Base-by-base conservation (phyloP, 2,113 vertebrate genomes). In the Paradisaea rubra region DNA sequence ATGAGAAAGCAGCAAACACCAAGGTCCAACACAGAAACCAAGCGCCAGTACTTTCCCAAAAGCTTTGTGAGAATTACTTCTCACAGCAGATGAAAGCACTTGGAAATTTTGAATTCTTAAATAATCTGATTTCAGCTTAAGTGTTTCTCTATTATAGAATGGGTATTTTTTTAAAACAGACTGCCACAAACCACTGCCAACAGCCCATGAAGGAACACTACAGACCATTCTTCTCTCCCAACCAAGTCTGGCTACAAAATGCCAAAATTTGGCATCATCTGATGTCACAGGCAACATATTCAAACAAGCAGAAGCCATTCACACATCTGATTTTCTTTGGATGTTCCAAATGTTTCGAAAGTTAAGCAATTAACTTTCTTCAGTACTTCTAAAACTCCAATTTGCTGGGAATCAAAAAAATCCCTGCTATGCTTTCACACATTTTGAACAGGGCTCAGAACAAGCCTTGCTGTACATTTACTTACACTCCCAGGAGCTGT, bases 241-340 rank as follows among this genome's bases (percentile, higher is more conserved):
- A 19, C 7, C 33, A 77, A 49, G 45, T 56, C 0, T 73, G 47
- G 11, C 50, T 68, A 37, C 15, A 57, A 70, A 20, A 52, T 56
- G 25, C 35, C 70, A 45, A 0, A 0, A 44, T 64, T 31, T 47
- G 83, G n/a, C 41, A 42, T 14, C 13, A 65, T 21, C 15, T 25
- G 18, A 28, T 47, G 8, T 30, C 44, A 50, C 0, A 3, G 13
- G 41, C 50, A 92, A 33, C 63, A 47, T 2, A 27, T 25, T 35
- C 57, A 60, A 83, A 70, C n/a, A 63, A 61, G 25, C 18, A 6
- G 15, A 56, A 78, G 47, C 3, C 1, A 44, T 27, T 14, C 37
- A 42, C 24, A 44, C 22, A 60, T 14, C 45, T 8, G 14, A 57
- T 61, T 93, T 91, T 37, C 61, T 85, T 44, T 35, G 9, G 6